Evolutionary conservation across 2,888 invertebrate species (phyloP).

Genomic region (Caenorhabditis uteleia): DNA sequence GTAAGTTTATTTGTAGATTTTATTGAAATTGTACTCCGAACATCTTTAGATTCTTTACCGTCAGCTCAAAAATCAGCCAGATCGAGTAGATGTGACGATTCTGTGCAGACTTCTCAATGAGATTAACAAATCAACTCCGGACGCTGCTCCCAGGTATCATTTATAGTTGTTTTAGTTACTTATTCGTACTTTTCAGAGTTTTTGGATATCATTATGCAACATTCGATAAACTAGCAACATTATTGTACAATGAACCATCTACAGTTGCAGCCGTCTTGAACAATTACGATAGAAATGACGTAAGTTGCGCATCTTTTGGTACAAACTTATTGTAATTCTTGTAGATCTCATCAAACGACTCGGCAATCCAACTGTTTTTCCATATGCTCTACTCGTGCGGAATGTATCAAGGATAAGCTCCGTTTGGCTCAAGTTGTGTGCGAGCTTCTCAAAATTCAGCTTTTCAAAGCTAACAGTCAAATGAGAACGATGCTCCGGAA

Average conservation of each 20-base stretch:
- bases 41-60: conserved; percentile 15
- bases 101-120: conserved; percentile 16
- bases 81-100: conserved; percentile 10
- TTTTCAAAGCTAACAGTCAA: conserved; percentile 1
- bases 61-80: conserved; percentile 18
- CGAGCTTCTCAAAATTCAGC: conserved; percentile 17
- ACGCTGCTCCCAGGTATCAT: conserved; percentile 27
- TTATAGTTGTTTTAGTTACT: neutral
- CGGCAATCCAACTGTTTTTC: conserved; percentile 13
- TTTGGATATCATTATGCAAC: conserved; percentile 47
- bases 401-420: conserved; percentile 28
- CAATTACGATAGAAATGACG: conserved; percentile 31
- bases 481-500: conserved; percentile 79
- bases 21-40: neutral
- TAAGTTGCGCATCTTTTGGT: too few species aligned
- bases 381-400: conserved; percentile 25
- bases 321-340: too few species aligned
- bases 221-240: conserved; percentile 30
- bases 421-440: conserved; percentile 16
- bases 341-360: conserved; percentile 15
- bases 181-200: conserved; percentile 6
- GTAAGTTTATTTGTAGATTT: conserved; percentile 6
- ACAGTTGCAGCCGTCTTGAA: conserved; percentile 59
- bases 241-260: conserved; percentile 46
- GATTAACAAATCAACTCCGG: conserved; percentile 15